A percentile compares a stretch with the other conserved stretches of the same genome.
phyloP scores from a whole-genome alignment of 2,888 invertebrate species.

The Andrena minutula region DNA sequence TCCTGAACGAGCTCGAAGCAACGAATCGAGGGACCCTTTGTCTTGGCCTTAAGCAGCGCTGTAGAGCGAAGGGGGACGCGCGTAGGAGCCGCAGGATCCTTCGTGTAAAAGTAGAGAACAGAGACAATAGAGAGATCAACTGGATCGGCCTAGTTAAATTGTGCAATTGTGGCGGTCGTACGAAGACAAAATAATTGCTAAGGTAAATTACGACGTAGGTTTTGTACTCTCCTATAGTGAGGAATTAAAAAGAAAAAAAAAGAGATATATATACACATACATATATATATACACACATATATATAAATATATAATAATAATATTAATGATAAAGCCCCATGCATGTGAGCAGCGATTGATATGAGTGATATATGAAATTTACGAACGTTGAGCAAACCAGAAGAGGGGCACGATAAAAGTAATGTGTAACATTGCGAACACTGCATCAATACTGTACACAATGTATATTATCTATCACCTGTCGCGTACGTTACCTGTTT shows the following conservation, averaged over 20 bases:
- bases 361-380: conserved; percentile 57
- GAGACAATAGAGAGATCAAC: not conserved
- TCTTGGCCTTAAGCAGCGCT: conserved; percentile 20
- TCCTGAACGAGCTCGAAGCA: conserved; percentile 38
- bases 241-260: conserved; percentile 58
- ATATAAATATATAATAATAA: conserved; percentile 13
- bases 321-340: conserved; percentile 39
- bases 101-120: not conserved
- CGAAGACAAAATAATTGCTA: conserved; percentile 82
- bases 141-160: conserved; percentile 50
- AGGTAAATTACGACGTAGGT: conserved; percentile 74
- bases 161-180: conserved; percentile 64
- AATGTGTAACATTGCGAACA: conserved; percentile 67
- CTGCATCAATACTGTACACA: conserved; percentile 67
- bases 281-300: conserved; percentile 19
- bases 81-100: not conserved
- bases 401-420: conserved; percentile 31
- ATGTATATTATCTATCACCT: conserved; percentile 66
- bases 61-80: conserved; percentile 1
- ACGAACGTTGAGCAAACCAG: conserved; percentile 46
- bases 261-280: conserved; percentile 30
- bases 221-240: conserved; percentile 63
- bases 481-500: conserved; percentile 73
- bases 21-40: conserved; percentile 13
- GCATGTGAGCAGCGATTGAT: conserved; percentile 58